Evolutionary conservation across 2,113 vertebrate species (phyloP), one percentile per base, ranked within the genome.

Genomic region (Gyps fulvus): DNA sequence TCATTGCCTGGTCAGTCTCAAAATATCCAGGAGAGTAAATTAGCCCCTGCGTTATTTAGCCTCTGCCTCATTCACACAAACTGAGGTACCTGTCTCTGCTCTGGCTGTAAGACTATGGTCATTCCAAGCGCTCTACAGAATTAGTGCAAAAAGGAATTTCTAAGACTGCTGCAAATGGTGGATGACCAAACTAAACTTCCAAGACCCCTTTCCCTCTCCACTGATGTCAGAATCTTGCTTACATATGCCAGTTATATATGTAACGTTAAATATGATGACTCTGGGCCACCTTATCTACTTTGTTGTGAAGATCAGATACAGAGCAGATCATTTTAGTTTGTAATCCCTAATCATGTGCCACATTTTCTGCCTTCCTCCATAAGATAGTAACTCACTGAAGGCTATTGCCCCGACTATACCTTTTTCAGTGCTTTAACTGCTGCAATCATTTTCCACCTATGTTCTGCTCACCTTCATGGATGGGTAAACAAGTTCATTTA

Each of bases 191-290:
- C 16, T 6, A 18, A 21, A 4, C 12, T 16, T 26, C 62, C 52
- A 52, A 49, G 27, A 9, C 27, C 47, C 5, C 0, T 43, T 54
- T 23, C 8, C 57, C 12, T 57, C 50, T 47, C 31, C 36, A 21
- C 1, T 15, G 3, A 42, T 16, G 31, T 10, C 6, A 1, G 23
- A 72, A 38, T 36, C 36, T 67, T n/a, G 34, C 59, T 83, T 57
- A 55, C 23, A 66, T 52, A 4, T 19, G 55, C 31, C 23, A 55
- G 25, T 40, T 45, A 32, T 7, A 58, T 4, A 10, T 5, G 6
- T 5, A n/a, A 16, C 7, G 31, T 6, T 38, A 52, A 6, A 5
- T 3, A 7, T 0, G 4, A 20, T 0, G 0, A 10, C 25, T 67
- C 32, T 7, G 11, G 17, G 36, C 16, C 42, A n/a, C 16, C 27